A percentile compares a stretch with the other conserved stretches of the same genome.
phyloP scores from a whole-genome alignment of 2,888 invertebrate genomes.

The Chrysolina oricalcia region DNA sequence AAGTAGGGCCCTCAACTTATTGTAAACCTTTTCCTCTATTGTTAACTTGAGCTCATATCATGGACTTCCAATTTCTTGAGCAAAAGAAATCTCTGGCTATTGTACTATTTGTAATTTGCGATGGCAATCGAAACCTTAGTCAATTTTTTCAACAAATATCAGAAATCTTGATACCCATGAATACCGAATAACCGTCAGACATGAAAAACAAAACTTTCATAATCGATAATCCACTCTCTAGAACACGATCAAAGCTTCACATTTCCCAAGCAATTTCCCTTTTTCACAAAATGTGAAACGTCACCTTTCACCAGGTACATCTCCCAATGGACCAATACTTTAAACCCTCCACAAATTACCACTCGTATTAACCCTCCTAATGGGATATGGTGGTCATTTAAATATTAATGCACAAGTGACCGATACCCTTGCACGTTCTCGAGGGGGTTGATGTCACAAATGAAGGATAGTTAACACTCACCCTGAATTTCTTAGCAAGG shows the following conservation, averaged over 20 bases:
- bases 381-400: slow-evolving; percentile 23
- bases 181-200: too few relatives aligned
- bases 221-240: neutral
- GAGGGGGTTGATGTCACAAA: slow-evolving; percentile 3
- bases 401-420: slow-evolving; percentile 18
- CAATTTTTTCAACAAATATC: too few relatives aligned
- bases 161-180: too few relatives aligned
- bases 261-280: neutral
- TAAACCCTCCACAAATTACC: slow-evolving; percentile 17
- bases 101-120: too few relatives aligned
- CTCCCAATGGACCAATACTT: neutral
- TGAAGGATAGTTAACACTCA: slow-evolving; percentile 19
- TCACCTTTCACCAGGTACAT: slow-evolving; percentile 18
- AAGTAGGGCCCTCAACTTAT: too few relatives aligned
- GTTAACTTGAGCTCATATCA: too few relatives aligned
- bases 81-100: too few relatives aligned
- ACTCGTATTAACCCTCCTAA: slow-evolving; percentile 12
- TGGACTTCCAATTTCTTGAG: too few relatives aligned
- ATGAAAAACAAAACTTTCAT: neutral
- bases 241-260: neutral
- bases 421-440: neutral
- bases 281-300: neutral
- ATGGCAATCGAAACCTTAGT: too few relatives aligned
- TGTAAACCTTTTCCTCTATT: too few relatives aligned
- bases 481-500: slow-evolving; percentile 9